phyloP scores from a whole-genome alignment of 2,888 invertebrate species.

The Lasioglossum oenotherae region DNA sequence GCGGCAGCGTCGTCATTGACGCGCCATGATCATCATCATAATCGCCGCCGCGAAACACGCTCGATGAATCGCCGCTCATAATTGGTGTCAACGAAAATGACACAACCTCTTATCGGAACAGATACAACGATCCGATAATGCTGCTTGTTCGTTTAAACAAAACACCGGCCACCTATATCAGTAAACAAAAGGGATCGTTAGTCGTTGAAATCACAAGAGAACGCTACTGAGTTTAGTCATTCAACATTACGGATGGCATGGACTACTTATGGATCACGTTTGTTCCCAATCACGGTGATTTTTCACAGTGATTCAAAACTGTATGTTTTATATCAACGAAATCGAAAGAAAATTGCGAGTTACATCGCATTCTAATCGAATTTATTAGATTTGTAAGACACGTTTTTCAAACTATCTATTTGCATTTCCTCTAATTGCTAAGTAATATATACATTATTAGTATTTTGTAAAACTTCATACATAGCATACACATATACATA shows the following conservation, averaged over 20 bases:
- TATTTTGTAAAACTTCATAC: too few species aligned
- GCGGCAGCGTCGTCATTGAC: neutral
- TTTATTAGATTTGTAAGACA: too few species aligned
- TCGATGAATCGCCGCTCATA: neutral
- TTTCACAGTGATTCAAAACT: neutral
- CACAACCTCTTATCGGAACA: neutral
- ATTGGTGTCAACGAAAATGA: conserved; percentile 1
- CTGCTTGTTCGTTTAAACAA: neutral
- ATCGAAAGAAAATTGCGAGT: too few species aligned
- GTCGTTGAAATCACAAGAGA: neutral
- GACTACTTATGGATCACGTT: too few species aligned
- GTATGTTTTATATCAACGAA: neutral
- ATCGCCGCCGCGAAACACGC: neutral
- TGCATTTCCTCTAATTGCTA: too few species aligned
- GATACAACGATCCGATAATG: neutral
- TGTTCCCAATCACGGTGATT: too few species aligned
- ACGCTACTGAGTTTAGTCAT: neutral
- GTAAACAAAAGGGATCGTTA: neutral
- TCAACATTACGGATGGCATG: neutral
- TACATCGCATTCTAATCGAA: too few species aligned
- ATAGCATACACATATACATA: too few species aligned
- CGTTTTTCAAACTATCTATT: too few species aligned
- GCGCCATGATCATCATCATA: neutral
- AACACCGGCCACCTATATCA: neutral
- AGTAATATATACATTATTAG: too few species aligned